phyloP scores from a whole-genome alignment of 2,113 vertebrate species.

The Petrocephalus zakoni region DNA sequence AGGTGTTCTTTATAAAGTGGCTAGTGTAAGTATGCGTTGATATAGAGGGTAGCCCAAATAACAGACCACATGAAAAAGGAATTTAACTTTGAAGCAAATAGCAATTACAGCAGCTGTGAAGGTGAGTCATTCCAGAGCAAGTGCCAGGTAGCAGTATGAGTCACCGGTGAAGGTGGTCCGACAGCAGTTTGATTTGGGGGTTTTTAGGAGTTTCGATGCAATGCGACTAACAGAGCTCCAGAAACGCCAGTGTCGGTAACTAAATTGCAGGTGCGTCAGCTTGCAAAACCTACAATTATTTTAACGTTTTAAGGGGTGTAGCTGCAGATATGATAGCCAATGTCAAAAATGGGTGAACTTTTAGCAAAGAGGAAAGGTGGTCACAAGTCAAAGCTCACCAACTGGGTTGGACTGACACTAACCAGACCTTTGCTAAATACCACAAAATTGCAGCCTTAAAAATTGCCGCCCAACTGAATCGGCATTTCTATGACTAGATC shows the following conservation, averaged over 20 bases:
- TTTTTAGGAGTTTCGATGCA: background rate
- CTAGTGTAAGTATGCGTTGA: background rate
- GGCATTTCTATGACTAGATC: background rate
- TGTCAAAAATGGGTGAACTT: background rate
- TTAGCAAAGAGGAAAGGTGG: background rate
- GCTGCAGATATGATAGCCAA: background rate
- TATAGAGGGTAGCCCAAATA: background rate
- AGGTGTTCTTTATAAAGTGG: background rate
- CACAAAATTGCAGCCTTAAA: background rate
- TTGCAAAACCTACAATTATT: background rate
- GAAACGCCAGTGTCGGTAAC: background rate
- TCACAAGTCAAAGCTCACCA: background rate
- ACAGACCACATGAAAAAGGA: background rate
- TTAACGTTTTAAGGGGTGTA: background rate
- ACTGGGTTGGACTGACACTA: background rate
- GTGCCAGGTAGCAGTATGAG: background rate
- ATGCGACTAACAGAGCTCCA: background rate
- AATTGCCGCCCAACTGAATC: background rate
- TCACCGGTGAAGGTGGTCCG: background rate
- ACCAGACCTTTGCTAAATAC: background rate
- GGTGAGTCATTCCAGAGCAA: background rate
- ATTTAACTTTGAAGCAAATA: background rate
- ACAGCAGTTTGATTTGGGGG: background rate
- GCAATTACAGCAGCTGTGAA: background rate
- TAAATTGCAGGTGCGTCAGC: background rate